These are phyloP conservation scores for Nasonia longicornis DNA, from an alignment of 1,140 invertebrate species.

Conservation along the genomic window DNA sequence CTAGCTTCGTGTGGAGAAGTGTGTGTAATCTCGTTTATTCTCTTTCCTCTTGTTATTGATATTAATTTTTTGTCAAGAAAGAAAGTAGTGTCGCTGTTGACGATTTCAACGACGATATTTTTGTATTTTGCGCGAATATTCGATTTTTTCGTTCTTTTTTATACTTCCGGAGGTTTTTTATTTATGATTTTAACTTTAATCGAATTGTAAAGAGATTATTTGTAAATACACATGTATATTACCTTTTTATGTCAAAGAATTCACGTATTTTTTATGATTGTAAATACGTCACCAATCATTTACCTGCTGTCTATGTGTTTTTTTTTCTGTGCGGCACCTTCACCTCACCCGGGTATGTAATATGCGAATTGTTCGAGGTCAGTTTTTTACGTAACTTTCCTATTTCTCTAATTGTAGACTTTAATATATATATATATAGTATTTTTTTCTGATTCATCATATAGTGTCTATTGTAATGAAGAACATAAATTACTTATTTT, in stretches of 20 bases:
- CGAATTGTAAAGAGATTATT: constrained; percentile 28
- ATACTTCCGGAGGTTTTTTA: constrained; percentile 10
- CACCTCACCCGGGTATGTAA: constrained; percentile 37
- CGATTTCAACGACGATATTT: not conserved
- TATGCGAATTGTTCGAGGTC: constrained; percentile 57
- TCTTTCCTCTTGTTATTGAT: constrained; percentile 4
- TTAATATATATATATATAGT: constrained; percentile 27
- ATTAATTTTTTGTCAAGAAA: constrained; percentile 3
- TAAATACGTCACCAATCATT: constrained; percentile 54
- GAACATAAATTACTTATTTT: not conserved
- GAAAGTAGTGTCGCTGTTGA: not conserved
- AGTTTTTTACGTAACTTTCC: constrained; percentile 69
- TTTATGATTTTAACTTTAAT: constrained; percentile 28
- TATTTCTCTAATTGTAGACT: constrained; percentile 62
- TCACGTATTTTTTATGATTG: constrained; percentile 7
- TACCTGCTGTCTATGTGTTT: constrained; percentile 60
- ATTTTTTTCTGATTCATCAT: constrained; percentile 22
- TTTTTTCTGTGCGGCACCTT: constrained; percentile 54
- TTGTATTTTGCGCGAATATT: not conserved
- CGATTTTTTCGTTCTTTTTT: not conserved
- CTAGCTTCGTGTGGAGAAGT: constrained; percentile 39
- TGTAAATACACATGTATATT: constrained; percentile 44
- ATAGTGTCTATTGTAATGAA: constrained; percentile 23
- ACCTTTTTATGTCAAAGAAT: constrained; percentile 13
- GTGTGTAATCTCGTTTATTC: constrained; percentile 20